Evolutionary conservation across 2,888 invertebrate species (phyloP), one percentile per base, ranked within the genome.

Genomic region (Drosophila subsilvestris): DNA sequence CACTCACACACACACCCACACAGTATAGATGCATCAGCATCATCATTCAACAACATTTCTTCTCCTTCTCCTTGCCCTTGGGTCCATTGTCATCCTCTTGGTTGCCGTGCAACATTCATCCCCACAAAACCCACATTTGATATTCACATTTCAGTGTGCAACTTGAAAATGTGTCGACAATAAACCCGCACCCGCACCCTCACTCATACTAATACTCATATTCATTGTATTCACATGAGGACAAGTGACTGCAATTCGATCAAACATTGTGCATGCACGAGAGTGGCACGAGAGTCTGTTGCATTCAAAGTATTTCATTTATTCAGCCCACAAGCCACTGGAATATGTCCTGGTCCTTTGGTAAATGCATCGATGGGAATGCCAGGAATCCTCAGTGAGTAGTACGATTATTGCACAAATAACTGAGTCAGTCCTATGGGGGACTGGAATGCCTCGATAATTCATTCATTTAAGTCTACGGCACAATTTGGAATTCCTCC

Each of bases 121-220:
- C 32, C 32, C 1, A 4, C 1, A 4, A 32, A 9, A 2, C 37
- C 63, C 71, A 63, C 48, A 73, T 58, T 58, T 63, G 57, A 56
- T 59, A 66, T 76, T 63, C 82, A 76, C 70, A 69, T 71, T 76
- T 63, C 82, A 61, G 49, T 49, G 58, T 59, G 49, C 65, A 53
- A 68, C 76, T 70, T 57, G 27, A 63, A 86, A 84, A 78, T 87
- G 70, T 85, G 86, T 74, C 85, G 76, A 76, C 78, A 72, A 75
- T 74, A 58, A 74, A 29, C n/a, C 20, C 56, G 3, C 12, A 3
- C 12, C 32, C 12, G 12, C 32, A 32, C 32, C 12, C 32, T 0
- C 5, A n/a, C 37, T n/a, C n/a, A n/a, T 7, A 37, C 12, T 37
- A 12, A 14, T n/a, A n/a, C 37, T 37, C n/a, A 37, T n/a, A 37